phyloP scores from a whole-genome alignment of 2,797 vertebrate species.

The Betta splendens region DNA sequence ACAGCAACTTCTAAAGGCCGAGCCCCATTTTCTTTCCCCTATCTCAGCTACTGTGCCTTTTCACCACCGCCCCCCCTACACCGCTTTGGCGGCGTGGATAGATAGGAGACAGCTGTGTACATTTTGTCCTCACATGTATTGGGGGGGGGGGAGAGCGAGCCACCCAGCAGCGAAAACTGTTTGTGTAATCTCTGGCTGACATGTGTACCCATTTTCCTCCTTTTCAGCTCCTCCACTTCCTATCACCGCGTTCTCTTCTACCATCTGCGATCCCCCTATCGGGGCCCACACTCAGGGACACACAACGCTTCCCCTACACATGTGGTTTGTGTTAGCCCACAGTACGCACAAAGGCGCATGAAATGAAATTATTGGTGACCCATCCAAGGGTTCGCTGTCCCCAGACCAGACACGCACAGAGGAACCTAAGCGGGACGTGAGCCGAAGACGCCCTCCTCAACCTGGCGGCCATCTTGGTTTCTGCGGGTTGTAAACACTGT shows the following conservation, averaged over 20 bases:
- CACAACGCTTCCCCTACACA: constrained; percentile 64
- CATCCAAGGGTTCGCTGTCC: constrained; percentile 48
- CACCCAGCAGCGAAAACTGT: constrained; percentile 52
- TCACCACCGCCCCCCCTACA: constrained; percentile 17
- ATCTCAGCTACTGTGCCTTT: constrained; percentile 46
- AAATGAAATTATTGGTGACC: constrained; percentile 62
- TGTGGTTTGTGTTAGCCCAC: constrained; percentile 69
- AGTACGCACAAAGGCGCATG: constrained; percentile 25
- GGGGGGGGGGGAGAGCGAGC: constrained; percentile 23
- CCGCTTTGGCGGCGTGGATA: constrained; percentile 39
- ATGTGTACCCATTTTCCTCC: constrained; percentile 66
- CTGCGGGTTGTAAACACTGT: constrained; percentile 24
- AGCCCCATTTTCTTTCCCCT: constrained; percentile 31
- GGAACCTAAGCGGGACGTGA: constrained; percentile 17
- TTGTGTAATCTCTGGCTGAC: constrained; percentile 60
- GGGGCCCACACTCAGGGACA: constrained; percentile 57
- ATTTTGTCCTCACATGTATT: constrained; percentile 34
- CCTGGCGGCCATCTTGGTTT: constrained; percentile 29
- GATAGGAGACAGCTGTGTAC: constrained; percentile 66
- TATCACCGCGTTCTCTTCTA: constrained; percentile 51
- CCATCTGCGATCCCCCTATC: constrained; percentile 50
- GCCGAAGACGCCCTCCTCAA: constrained; percentile 1
- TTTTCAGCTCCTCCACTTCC: constrained; percentile 54
- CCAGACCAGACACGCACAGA: constrained; percentile 35
- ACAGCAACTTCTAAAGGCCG: constrained; percentile 36